Percentiles rank a stretch among this genome's conserved stretches.
Evolutionary conservation across 2,113 vertebrate species (phyloP).

Genomic region (Acinonyx jubatus): DNA sequence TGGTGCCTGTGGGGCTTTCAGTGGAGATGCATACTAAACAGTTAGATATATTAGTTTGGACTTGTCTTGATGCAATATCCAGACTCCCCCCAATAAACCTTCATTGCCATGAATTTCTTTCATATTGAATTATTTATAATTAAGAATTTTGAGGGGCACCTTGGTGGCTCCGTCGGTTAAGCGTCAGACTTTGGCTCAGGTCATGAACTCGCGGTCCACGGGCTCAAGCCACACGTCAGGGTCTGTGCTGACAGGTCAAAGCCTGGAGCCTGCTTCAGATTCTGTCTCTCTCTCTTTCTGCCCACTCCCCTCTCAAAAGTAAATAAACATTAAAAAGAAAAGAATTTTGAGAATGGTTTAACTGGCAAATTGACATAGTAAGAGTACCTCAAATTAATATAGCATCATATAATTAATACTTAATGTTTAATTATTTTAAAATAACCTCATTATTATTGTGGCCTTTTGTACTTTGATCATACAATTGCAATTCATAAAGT

Average conservation of each 20-base stretch:
- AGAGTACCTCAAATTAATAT: background rate
- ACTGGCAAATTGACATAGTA: background rate
- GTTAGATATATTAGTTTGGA: background rate
- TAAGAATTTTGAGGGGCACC: background rate
- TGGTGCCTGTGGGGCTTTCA: background rate
- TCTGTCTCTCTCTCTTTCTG: too few species aligned
- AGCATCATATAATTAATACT: background rate
- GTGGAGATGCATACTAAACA: background rate
- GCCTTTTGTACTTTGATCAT: background rate
- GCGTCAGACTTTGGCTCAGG: too few species aligned
- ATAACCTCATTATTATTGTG: background rate
- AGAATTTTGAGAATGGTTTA: background rate
- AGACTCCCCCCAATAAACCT: background rate
- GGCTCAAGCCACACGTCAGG: too few species aligned
- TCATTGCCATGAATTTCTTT: background rate
- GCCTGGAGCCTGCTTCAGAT: too few species aligned
- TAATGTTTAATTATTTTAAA: background rate
- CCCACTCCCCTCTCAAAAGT: too few species aligned
- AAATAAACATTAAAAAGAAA: background rate
- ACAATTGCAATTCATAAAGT: background rate
- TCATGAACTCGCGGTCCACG: too few species aligned
- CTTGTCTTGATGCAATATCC: background rate
- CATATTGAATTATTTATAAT: conserved; percentile 12
- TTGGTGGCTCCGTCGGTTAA: too few species aligned
- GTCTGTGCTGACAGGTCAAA: too few species aligned